Evolutionary conservation across 1,140 invertebrate genomes (phyloP).

Genomic region (Cataglyphis hispanica): DNA sequence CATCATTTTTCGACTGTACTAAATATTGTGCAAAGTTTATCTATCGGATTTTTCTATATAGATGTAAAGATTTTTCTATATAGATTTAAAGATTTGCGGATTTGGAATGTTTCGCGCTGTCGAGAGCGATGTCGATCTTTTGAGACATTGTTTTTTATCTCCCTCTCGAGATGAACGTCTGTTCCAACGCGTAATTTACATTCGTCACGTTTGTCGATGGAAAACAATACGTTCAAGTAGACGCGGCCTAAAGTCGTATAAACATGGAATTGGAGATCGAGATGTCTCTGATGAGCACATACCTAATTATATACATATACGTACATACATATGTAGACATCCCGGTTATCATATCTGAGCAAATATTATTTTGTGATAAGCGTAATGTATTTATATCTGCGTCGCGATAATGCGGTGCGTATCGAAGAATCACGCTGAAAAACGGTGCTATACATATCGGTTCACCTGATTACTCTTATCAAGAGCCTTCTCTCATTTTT

Average conservation of each 20-base stretch:
- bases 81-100: neutral
- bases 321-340: conserved; percentile 6
- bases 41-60: neutral
- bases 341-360: conserved; percentile 10
- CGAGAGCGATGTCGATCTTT: neutral
- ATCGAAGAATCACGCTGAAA: neutral
- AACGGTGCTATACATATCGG: conserved; percentile 37
- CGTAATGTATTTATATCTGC: neutral
- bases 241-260: conserved; percentile 75
- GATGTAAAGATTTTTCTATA: neutral
- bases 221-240: conserved; percentile 70
- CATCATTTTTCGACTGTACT: neutral
- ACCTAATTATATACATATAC: conserved; percentile 43
- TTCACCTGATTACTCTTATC: neutral
- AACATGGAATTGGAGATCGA: conserved; percentile 13
- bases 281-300: conserved; percentile 4
- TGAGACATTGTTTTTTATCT: neutral
- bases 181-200: neutral
- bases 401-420: conserved; percentile 1
- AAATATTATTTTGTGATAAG: conserved; percentile 32
- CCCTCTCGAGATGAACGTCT: neutral
- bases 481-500: neutral
- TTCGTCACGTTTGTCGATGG: conserved; percentile 40
- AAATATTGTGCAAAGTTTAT: conserved; percentile 2
- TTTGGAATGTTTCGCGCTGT: neutral